Evolutionary conservation across 2,888 invertebrate genomes (phyloP).

Genomic region (Pharmacophagus antenor): DNA sequence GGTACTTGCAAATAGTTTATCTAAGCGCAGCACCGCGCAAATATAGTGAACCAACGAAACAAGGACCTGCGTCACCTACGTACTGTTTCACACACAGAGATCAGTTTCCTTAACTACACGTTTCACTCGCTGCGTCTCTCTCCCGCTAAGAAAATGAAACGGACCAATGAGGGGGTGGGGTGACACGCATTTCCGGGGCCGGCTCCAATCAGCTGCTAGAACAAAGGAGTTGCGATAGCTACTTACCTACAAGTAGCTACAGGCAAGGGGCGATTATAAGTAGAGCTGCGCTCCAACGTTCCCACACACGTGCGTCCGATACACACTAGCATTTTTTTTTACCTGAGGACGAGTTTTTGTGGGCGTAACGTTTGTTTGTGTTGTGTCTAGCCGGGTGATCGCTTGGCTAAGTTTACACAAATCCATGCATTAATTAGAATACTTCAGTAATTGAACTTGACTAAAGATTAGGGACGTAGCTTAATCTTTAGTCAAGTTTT

Average conservation of each 20-base stretch:
- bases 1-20: slow-evolving; percentile 70
- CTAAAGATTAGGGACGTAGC: too few relatives aligned
- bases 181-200: slow-evolving; percentile 81
- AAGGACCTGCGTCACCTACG: slow-evolving; percentile 67
- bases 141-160: slow-evolving; percentile 80
- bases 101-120: slow-evolving; percentile 75
- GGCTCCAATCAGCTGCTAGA: slow-evolving; percentile 82
- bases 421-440: slow-evolving; percentile 60
- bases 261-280: slow-evolving; percentile 63
- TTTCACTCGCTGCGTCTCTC: slow-evolving; percentile 74
- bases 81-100: slow-evolving; percentile 70
- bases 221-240: slow-evolving; percentile 80
- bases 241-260: slow-evolving; percentile 77
- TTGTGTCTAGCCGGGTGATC: slow-evolving; percentile 67
- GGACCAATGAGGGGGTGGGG: slow-evolving; percentile 81
- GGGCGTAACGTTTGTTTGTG: slow-evolving; percentile 63
- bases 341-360: slow-evolving; percentile 67
- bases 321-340: slow-evolving; percentile 62
- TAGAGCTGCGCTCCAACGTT: slow-evolving; percentile 52
- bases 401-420: slow-evolving; percentile 64
- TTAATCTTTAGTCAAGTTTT: background rate
- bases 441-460: background rate
- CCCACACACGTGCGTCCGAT: slow-evolving; percentile 60
- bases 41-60: slow-evolving; percentile 64
- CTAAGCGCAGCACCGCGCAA: slow-evolving; percentile 61